Evolutionary conservation across 2,797 vertebrate genomes (phyloP).

Genomic region (Hylomyscus alleni): DNA sequence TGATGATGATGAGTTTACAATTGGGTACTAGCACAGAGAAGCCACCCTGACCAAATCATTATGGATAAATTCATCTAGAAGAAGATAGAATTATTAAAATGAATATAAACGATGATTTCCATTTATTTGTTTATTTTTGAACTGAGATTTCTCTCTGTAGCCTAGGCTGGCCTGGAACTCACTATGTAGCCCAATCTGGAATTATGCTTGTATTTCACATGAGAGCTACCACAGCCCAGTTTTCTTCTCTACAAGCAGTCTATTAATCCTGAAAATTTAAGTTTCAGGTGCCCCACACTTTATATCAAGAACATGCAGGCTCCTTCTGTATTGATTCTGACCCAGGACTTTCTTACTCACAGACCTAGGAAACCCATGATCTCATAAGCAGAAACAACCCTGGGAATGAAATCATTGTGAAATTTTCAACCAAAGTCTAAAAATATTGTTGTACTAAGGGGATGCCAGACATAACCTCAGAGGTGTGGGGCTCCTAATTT

Average conservation of each 20-base stretch:
- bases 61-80: not conserved
- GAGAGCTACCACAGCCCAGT: not conserved
- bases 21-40: not conserved
- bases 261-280: not conserved
- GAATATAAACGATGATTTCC: conserved; percentile 12
- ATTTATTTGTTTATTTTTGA: not conserved
- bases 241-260: not conserved
- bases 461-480: not conserved
- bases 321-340: not conserved
- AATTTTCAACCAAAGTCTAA: not conserved
- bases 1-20: not conserved
- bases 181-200: not conserved
- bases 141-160: not conserved
- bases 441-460: conserved; percentile 18
- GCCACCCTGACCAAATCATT: not conserved
- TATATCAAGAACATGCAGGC: not conserved
- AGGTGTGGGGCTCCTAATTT: not conserved
- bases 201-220: not conserved
- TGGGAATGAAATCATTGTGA: conserved; percentile 16
- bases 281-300: not conserved
- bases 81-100: not conserved
- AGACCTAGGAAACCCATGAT: conserved; percentile 2
- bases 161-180: not conserved
- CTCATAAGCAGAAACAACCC: not conserved
- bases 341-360: not conserved